These are phyloP conservation scores for Empidonax traillii DNA, from an alignment of 2,113 vertebrate genomes.

Conservation along the genomic window DNA sequence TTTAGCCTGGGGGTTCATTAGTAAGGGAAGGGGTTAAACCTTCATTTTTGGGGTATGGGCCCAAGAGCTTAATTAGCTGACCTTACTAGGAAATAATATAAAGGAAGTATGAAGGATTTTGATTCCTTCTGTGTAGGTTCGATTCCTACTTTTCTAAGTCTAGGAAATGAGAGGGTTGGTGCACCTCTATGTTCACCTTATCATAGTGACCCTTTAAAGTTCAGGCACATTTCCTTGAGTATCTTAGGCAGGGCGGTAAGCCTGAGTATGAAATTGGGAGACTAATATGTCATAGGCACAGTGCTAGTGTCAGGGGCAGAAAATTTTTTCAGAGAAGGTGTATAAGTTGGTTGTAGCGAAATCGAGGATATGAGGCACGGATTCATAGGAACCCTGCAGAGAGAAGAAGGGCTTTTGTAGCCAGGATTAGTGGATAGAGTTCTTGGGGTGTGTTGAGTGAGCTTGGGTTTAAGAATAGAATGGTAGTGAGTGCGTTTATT, in stretches of 20 bases:
- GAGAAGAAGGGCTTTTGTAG: accelerated
- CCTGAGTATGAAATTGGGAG: accelerated
- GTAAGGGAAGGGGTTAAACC: neutral
- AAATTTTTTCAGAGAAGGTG: neutral
- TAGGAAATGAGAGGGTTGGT: neutral
- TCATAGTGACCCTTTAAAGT: neutral
- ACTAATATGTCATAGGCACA: neutral
- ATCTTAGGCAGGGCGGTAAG: accelerated
- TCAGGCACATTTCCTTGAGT: neutral
- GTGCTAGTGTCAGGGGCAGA: accelerated
- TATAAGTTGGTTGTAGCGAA: neutral
- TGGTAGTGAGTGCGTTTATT: accelerated
- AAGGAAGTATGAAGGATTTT: conserved; percentile 50
- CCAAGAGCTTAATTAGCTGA: conserved; percentile 41
- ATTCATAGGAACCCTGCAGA: accelerated
- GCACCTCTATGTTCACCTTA: neutral
- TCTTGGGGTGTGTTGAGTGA: accelerated
- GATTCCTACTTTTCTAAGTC: conserved; percentile 5
- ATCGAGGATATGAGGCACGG: accelerated
- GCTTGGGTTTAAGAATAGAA: neutral
- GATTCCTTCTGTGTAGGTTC: conserved; percentile 15
- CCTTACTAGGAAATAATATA: conserved; percentile 61
- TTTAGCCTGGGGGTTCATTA: neutral
- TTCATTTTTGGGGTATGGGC: neutral
- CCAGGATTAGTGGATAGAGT: accelerated